Evolutionary conservation across 2,113 vertebrate species (phyloP).

Genomic region (Spea bombifrons): DNA sequence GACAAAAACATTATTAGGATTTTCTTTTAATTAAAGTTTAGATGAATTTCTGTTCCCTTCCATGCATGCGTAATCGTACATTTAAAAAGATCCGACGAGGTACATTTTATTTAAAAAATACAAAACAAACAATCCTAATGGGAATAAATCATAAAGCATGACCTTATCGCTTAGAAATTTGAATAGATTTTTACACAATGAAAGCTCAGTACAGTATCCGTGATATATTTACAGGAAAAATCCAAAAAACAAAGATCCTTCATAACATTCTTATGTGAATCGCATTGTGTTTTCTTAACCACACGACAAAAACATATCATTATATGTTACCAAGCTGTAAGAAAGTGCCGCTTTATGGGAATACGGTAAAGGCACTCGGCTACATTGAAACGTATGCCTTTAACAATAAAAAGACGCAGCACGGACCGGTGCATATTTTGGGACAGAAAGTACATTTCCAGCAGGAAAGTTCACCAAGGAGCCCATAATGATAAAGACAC

Average conservation of each 20-base stretch:
- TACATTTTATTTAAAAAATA: constrained; percentile 9
- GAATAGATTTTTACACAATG: constrained; percentile 17
- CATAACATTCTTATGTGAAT: neutral
- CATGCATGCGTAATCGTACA: constrained; percentile 32
- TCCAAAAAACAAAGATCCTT: constrained; percentile 1
- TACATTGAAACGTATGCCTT: neutral
- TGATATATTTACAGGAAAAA: constrained; percentile 17
- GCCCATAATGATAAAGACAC: too few species aligned
- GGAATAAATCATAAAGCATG: constrained; percentile 22
- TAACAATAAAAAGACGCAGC: neutral
- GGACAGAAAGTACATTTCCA: too few species aligned
- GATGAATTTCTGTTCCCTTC: neutral
- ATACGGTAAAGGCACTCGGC: constrained; percentile 36
- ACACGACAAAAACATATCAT: neutral
- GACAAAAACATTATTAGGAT: too few species aligned
- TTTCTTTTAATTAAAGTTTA: neutral
- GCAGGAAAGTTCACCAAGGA: too few species aligned
- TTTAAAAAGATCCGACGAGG: constrained; percentile 12
- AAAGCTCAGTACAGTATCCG: constrained; percentile 25
- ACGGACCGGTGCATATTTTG: too few species aligned
- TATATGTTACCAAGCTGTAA: neutral
- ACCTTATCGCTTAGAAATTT: neutral
- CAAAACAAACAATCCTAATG: constrained; percentile 24
- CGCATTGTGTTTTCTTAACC: neutral
- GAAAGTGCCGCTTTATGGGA: constrained; percentile 22